phyloP scores from a whole-genome alignment of 2,113 vertebrate genomes.

The Oryzias javanicus region DNA sequence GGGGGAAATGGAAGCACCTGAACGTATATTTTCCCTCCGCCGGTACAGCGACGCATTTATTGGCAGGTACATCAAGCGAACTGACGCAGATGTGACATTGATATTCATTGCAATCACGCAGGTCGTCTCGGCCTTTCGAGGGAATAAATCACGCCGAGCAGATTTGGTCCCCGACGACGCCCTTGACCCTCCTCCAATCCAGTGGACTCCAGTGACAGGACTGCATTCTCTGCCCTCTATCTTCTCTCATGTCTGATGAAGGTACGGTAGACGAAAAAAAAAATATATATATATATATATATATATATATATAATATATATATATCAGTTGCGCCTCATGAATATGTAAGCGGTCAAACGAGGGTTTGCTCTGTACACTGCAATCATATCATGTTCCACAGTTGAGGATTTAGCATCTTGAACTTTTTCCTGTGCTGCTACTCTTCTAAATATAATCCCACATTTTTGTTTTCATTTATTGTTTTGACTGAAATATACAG shows the following conservation, averaged over 20 bases:
- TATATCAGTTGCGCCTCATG: constrained; percentile 46
- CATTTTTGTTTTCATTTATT: constrained; percentile 10
- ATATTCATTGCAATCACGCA: constrained; percentile 67
- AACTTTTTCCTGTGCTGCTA: constrained; percentile 24
- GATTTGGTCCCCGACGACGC: constrained; percentile 66
- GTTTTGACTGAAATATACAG: constrained; percentile 18
- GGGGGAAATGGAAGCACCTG: constrained; percentile 18
- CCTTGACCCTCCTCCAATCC: constrained; percentile 54
- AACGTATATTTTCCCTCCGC: no score
- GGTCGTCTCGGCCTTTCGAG: constrained; percentile 54
- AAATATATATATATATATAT: constrained; percentile 22
- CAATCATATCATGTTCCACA: constrained; percentile 9
- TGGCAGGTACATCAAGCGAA: constrained; percentile 43
- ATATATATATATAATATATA: constrained; percentile 23
- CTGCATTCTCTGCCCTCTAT: constrained; percentile 30
- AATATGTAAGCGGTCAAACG: constrained; percentile 44
- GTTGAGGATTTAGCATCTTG: constrained; percentile 4
- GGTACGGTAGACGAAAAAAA: constrained; percentile 14
- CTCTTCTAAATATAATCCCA: constrained; percentile 33
- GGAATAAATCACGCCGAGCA: constrained; percentile 62
- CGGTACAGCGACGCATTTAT: no score
- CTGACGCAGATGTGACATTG: constrained; percentile 60
- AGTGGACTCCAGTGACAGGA: constrained; percentile 32
- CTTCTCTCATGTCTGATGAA: constrained; percentile 54
- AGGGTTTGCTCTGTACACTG: constrained; percentile 28